phyloP scores from a whole-genome alignment of 2,113 vertebrate genomes.

The Pelusios castaneus region DNA sequence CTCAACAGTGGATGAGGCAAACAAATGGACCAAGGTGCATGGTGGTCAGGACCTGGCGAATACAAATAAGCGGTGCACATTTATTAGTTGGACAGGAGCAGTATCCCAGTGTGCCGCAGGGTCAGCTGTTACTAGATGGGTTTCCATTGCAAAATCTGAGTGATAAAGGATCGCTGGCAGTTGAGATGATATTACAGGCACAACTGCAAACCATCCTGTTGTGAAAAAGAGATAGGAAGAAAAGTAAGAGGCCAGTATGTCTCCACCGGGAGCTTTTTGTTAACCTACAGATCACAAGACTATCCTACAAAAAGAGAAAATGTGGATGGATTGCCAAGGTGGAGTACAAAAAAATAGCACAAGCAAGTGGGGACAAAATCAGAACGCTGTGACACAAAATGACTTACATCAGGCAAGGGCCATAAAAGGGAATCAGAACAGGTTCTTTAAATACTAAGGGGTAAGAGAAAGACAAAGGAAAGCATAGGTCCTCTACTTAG shows the following conservation, averaged over 20 bases:
- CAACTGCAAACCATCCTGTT: neutral
- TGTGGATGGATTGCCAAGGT: neutral
- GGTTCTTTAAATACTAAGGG: neutral
- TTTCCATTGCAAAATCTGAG: neutral
- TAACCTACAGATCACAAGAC: neutral
- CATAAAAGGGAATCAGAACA: neutral
- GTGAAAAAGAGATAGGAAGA: neutral
- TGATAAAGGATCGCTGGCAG: neutral
- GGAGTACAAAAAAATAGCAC: neutral
- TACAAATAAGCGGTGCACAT: no score
- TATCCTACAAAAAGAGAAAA: neutral
- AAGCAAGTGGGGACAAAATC: neutral
- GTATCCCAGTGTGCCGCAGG: neutral
- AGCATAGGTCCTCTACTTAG: neutral
- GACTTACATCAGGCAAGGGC: neutral
- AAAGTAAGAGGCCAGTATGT: neutral
- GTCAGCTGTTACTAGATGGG: neutral
- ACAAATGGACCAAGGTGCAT: neutral
- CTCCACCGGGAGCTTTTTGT: neutral
- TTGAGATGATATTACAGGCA: neutral
- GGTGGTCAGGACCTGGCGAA: neutral
- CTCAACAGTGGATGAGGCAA: neutral
- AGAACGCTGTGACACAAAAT: neutral
- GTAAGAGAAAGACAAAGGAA: neutral
- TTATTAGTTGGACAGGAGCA: neutral